Percentiles rank a stretch among this genome's conserved stretches.
Conservation (phyloP, 2,113 vertebrate species). For the Vanacampus margaritifer region DNA sequence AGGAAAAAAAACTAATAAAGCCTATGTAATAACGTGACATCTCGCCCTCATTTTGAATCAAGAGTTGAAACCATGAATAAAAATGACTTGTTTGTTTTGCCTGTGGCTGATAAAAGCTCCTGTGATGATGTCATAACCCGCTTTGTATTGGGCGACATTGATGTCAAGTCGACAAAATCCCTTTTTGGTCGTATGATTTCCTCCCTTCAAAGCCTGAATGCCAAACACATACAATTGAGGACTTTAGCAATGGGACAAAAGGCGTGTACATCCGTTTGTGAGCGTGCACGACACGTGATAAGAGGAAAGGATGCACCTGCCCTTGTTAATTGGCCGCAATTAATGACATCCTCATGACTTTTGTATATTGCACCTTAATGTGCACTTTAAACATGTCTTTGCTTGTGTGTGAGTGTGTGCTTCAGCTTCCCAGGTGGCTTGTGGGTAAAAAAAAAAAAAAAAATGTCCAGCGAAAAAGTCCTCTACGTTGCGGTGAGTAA, state of each 20-base stretch:
- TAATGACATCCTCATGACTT: conserved; percentile 46
- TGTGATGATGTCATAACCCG: conserved; percentile 2
- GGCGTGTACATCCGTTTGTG: conserved; percentile 65
- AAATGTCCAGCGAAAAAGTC: conserved; percentile 67
- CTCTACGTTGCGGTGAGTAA: conserved; percentile 89
- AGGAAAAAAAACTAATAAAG: neutral
- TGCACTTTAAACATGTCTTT: neutral
- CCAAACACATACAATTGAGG: conserved; percentile 48
- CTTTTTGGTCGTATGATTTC: conserved; percentile 44
- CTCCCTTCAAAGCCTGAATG: conserved; percentile 40
- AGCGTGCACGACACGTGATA: conserved; percentile 42
- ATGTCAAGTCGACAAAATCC: conserved; percentile 39
- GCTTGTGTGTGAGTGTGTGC: conserved; percentile 14
- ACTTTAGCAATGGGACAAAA: conserved; percentile 66
- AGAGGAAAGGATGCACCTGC: conserved; percentile 70
- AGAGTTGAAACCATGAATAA: neutral
- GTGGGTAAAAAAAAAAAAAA: neutral
- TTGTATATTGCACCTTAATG: neutral
- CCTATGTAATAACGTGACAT: neutral
- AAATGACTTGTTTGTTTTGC: conserved; percentile 4
- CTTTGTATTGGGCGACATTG: conserved; percentile 14
- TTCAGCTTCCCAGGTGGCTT: conserved; percentile 6
- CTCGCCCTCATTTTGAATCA: neutral
- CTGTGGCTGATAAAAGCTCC: neutral
- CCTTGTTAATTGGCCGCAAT: conserved; percentile 63